A percentile compares a stretch with the other conserved stretches of the same genome.
Conservation (phyloP, 23 tunicate species). For the Diplosoma virens region DNA sequence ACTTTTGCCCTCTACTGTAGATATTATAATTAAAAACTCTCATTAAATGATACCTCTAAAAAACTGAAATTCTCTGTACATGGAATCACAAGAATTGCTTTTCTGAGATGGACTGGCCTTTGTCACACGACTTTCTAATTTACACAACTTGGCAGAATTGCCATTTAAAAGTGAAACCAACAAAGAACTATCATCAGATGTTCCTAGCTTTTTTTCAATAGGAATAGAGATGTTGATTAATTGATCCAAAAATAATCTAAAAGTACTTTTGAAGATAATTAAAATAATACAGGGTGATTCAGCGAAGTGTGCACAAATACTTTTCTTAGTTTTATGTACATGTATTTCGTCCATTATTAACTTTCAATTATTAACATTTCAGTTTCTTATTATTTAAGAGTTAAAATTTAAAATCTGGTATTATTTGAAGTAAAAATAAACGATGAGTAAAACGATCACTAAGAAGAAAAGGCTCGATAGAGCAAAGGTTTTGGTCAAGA, state of each 20-base stretch:
- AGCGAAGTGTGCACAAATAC: no score
- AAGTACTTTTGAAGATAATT: background rate
- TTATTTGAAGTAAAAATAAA: no score
- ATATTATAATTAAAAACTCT: no score
- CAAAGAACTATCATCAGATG: background rate
- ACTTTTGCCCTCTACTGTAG: no score
- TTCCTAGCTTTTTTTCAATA: background rate
- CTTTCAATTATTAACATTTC: no score
- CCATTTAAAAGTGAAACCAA: slow-evolving; percentile 19
- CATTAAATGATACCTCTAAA: slow-evolving; percentile 38
- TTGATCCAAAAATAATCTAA: slow-evolving; percentile 46
- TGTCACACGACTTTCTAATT: slow-evolving; percentile 51
- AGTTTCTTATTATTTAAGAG: no score
- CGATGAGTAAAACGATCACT: no score
- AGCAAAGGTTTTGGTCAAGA: no score
- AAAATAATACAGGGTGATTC: background rate
- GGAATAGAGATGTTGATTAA: slow-evolving; percentile 3
- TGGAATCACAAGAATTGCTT: slow-evolving; percentile 29
- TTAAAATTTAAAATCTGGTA: no score
- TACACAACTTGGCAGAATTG: slow-evolving; percentile 54
- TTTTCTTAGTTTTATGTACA: no score
- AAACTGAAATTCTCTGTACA: slow-evolving; percentile 37
- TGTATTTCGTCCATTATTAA: no score
- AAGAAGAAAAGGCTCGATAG: no score
- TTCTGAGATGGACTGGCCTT: slow-evolving; percentile 26